A percentile compares a stretch with the other conserved stretches of the same genome.
Conservation (phyloP, 1,140 invertebrate species). For the Leptinotarsa undecemlineata region DNA sequence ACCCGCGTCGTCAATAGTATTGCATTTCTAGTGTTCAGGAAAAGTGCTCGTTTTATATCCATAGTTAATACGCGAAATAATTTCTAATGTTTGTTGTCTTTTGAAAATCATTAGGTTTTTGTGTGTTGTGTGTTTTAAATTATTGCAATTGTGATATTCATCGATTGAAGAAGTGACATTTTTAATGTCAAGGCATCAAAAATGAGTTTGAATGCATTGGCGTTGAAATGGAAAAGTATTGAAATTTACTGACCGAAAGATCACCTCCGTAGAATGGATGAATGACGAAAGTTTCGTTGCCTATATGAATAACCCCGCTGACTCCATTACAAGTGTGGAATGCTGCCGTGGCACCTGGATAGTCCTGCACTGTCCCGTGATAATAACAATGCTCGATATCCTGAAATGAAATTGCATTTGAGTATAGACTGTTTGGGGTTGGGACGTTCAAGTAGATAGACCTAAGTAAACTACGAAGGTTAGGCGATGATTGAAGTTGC, state of each 20-base stretch:
- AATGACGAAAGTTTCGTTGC: slow-evolving; percentile 96
- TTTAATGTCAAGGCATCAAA: too few relatives aligned
- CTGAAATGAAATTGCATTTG: slow-evolving; percentile 61
- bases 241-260: slow-evolving; percentile 81
- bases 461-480: background rate
- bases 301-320: slow-evolving; percentile 93
- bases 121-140: too few relatives aligned
- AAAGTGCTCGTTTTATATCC: too few relatives aligned
- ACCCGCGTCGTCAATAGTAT: too few relatives aligned
- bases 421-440: background rate
- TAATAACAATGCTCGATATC: slow-evolving; percentile 97
- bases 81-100: too few relatives aligned
- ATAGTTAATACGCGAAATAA: too few relatives aligned
- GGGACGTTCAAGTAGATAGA: background rate
- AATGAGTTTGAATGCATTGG: too few relatives aligned
- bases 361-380: slow-evolving; percentile 92
- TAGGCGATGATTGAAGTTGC: background rate
- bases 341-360: slow-evolving; percentile 92
- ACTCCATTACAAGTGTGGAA: slow-evolving; percentile 97
- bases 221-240: too few relatives aligned
- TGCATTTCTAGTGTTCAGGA: too few relatives aligned
- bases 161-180: too few relatives aligned
- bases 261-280: slow-evolving; percentile 96
- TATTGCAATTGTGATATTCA: too few relatives aligned
- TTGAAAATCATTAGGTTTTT: too few relatives aligned